These are phyloP conservation scores for Sycophila texana DNA, from an alignment of 2,888 invertebrate genomes.

Conservation along the genomic window DNA sequence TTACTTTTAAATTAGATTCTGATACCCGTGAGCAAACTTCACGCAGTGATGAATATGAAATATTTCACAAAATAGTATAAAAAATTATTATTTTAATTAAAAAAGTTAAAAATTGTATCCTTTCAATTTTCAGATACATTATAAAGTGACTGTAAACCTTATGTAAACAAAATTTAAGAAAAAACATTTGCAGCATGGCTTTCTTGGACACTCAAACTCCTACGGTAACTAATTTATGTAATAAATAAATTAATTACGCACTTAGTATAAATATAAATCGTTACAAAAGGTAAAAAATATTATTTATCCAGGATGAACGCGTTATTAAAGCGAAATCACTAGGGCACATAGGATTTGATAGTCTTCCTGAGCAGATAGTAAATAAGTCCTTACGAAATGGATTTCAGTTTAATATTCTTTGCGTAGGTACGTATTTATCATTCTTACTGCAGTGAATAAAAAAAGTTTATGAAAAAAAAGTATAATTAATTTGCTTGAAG, in stretches of 20 bases:
- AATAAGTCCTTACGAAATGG: slow-evolving; percentile 98
- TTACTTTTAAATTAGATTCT: no score
- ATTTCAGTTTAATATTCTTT: slow-evolving; percentile 98
- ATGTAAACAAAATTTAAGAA: no score
- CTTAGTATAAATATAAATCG: background rate
- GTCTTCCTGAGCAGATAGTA: slow-evolving; percentile 97
- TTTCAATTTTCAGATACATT: no score
- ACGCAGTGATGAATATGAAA: no score
- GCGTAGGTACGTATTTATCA: slow-evolving; percentile 84
- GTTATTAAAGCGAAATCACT: slow-evolving; percentile 77
- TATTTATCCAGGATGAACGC: background rate
- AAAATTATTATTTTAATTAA: no score
- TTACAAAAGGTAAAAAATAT: background rate
- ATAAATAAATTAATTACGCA: background rate
- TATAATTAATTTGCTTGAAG: slow-evolving; percentile 77
- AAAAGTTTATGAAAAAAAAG: background rate
- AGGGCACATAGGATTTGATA: slow-evolving; percentile 99
- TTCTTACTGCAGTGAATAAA: background rate
- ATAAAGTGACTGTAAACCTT: no score
- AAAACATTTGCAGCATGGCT: background rate
- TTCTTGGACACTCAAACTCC: background rate
- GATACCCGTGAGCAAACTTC: no score
- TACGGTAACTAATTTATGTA: background rate
- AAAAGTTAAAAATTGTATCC: no score
- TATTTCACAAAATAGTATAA: no score